Base-by-base conservation (phyloP, 2,888 invertebrate genomes). In the Schizaphis graminum region DNA sequence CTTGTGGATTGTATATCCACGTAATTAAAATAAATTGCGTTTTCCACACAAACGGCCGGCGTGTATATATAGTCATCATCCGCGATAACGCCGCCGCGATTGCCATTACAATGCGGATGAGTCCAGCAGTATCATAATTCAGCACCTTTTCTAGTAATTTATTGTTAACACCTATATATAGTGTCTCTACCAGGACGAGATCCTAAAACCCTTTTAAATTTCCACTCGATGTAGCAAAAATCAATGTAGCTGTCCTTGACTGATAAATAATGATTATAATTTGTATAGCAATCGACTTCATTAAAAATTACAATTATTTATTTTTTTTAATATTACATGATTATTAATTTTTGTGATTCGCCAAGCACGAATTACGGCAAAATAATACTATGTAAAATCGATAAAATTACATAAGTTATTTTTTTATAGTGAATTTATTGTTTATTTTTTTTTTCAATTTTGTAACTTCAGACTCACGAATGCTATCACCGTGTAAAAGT, bases 21-120 rank as follows among this genome's bases (percentile, higher is more conserved):
- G 28, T 88, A 88, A 89, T 89, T 89, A 89, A 89, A 89, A 89
- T 89, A 56, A 56, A 89, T 89, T 56, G 56, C 56, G 26, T 89
- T 56, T 56, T 56, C 41, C 10, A 26, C 26, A 89, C 41, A 56
- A 85, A 26, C 28, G 85, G 35, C 26, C 28, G 85, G 35, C 26
- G 41, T 56, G 26, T 56, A 44, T 44, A 44, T 44, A 44, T 44
- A 53, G 35, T 85, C 85, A 44, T 44, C 41, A 85, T 44, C 44
- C 85, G 10, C 10, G 26, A 35, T 84, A 41, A 26, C 84, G 0
- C 26, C 44, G 44, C 4, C 11, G 44, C 11, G 44, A 35, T 77
- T 77, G 35, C 35, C 8, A 21, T 77, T 77, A 21, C 21, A 35
- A 41, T 77, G 8, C 35, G 35, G 77, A 77, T 21, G 35, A 77